Conservation (phyloP, 2,888 invertebrate species). For the Ernsta delagoae region DNA sequence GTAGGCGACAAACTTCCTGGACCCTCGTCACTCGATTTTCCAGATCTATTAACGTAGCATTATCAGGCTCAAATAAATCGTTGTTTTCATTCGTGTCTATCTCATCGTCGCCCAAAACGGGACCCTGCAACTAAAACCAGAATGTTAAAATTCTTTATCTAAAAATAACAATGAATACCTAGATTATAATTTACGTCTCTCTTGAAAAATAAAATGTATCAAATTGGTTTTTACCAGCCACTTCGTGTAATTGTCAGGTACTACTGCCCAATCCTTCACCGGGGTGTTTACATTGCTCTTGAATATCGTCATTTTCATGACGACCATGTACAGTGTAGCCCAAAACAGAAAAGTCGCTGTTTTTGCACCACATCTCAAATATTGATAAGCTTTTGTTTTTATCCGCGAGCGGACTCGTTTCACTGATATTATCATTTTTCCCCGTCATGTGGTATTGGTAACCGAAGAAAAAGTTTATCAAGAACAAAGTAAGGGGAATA, state of each 20-base stretch:
- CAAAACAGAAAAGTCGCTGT: conserved; percentile 77
- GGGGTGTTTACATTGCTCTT: conserved; percentile 65
- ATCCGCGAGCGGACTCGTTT: conserved; percentile 66
- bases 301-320: conserved; percentile 80
- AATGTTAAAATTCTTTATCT: not conserved
- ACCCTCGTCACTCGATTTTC: conserved; percentile 73
- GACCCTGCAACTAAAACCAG: conserved; percentile 65
- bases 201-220: not conserved
- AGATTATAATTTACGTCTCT: not conserved
- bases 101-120: conserved; percentile 67
- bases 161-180: not conserved
- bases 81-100: conserved; percentile 52
- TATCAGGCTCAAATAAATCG: conserved; percentile 70
- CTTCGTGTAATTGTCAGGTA: conserved; percentile 78
- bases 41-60: conserved; percentile 75
- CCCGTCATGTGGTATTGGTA: conserved; percentile 63
- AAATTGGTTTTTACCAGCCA: conserved; percentile 68
- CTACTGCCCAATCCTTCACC: conserved; percentile 67
- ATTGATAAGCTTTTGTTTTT: conserved; percentile 65
- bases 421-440: conserved; percentile 64
- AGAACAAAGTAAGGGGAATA: conserved; percentile 22
- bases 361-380: conserved; percentile 76
- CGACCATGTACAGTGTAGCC: conserved; percentile 74
- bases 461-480: conserved; percentile 25
- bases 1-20: conserved; percentile 76